Conservation (phyloP, 2,113 vertebrate genomes). For the Coturnix japonica region DNA sequence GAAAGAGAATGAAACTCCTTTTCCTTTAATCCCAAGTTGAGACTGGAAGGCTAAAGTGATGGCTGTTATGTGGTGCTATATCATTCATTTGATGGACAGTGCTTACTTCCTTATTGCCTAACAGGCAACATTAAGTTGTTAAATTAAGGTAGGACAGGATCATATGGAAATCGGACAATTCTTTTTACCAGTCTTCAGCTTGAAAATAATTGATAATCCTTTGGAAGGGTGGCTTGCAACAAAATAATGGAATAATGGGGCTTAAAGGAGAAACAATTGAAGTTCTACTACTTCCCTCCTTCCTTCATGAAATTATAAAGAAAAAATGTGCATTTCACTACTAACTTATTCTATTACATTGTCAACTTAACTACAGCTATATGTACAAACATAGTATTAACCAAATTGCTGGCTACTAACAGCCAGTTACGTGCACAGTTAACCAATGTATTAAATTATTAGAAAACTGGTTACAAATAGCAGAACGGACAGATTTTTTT, state of each 20-base stretch:
- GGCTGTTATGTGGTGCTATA: neutral
- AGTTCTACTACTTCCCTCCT: neutral
- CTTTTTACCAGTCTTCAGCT: neutral
- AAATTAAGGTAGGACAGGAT: neutral
- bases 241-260: neutral
- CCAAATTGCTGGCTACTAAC: neutral
- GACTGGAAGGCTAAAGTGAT: neutral
- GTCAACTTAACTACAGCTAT: neutral
- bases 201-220: neutral
- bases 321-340: neutral
- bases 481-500: neutral
- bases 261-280: neutral
- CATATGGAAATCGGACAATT: neutral
- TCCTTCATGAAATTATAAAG: neutral
- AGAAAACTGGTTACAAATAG: neutral
- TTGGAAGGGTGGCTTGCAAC: neutral
- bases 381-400: neutral
- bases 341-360: neutral
- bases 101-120: neutral
- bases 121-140: rapidly evolving
- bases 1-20: neutral
- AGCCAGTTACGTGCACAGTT: neutral
- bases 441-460: neutral
- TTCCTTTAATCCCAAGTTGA: neutral
- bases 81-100: neutral